These are phyloP conservation scores for Archocentrus centrarchus DNA, from an alignment of 2,113 vertebrate genomes.

Conservation along the genomic window DNA sequence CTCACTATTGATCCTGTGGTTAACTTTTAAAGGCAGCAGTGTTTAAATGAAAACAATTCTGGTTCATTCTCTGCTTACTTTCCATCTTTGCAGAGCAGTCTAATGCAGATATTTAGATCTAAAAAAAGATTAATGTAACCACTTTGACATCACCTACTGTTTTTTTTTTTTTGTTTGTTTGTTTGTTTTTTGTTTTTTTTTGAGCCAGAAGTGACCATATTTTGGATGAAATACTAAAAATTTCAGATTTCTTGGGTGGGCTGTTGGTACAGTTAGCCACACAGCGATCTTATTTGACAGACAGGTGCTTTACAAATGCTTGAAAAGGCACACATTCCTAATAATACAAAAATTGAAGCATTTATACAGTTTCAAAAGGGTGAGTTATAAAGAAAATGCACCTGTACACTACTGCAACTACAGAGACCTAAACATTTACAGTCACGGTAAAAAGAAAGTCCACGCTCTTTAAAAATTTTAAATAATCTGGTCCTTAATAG, in stretches of 20 bases:
- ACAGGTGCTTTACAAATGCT: conserved; percentile 6
- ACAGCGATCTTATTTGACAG: background rate
- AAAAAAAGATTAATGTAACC: background rate
- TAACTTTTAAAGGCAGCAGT: background rate
- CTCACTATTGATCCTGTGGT: background rate
- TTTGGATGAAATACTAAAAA: background rate
- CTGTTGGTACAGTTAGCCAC: background rate
- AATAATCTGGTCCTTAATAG: background rate
- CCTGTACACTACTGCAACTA: background rate
- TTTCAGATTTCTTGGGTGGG: background rate
- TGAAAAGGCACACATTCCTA: background rate
- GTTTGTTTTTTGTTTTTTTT: no score
- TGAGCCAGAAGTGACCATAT: no score
- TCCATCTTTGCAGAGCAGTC: background rate
- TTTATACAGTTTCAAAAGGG: background rate
- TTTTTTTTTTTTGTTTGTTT: background rate
- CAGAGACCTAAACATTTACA: background rate
- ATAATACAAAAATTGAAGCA: background rate
- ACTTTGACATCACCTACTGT: background rate
- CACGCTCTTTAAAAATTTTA: background rate
- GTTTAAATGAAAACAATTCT: background rate
- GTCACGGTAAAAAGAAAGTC: no score
- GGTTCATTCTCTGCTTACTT: background rate
- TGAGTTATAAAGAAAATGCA: background rate
- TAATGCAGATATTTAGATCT: background rate